Conservation (phyloP, 2,113 vertebrate genomes). For the Sinosuthora webbiana region DNA sequence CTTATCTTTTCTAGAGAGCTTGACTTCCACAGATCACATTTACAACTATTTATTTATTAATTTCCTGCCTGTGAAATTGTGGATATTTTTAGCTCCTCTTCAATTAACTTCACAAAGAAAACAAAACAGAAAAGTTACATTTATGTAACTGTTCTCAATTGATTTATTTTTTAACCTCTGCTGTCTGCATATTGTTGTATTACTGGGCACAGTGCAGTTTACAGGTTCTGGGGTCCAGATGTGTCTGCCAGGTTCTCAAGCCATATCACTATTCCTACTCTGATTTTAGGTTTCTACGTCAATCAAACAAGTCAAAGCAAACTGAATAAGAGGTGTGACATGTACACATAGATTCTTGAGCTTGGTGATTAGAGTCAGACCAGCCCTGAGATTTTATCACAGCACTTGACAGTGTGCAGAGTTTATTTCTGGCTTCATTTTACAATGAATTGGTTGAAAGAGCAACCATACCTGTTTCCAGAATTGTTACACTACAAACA, state of each 20-base stretch:
- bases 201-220: neutral
- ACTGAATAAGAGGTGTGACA: neutral
- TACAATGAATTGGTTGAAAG: neutral
- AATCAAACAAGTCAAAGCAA: neutral
- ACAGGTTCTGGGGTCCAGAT: neutral
- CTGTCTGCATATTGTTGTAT: neutral
- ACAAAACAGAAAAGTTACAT: no score
- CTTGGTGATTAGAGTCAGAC: neutral
- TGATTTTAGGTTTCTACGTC: neutral
- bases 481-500: neutral
- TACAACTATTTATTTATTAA: neutral
- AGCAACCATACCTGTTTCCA: neutral
- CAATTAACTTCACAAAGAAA: neutral
- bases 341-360: neutral
- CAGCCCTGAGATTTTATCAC: neutral
- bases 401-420: neutral
- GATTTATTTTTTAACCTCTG: neutral
- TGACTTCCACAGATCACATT: neutral
- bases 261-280: neutral
- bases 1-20: neutral
- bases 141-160: neutral
- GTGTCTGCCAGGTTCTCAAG: neutral
- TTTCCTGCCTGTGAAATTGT: neutral
- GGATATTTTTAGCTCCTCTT: neutral
- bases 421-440: neutral